phyloP scores from a whole-genome alignment of 1,140 invertebrate species.

The Cyclina sinensis region DNA sequence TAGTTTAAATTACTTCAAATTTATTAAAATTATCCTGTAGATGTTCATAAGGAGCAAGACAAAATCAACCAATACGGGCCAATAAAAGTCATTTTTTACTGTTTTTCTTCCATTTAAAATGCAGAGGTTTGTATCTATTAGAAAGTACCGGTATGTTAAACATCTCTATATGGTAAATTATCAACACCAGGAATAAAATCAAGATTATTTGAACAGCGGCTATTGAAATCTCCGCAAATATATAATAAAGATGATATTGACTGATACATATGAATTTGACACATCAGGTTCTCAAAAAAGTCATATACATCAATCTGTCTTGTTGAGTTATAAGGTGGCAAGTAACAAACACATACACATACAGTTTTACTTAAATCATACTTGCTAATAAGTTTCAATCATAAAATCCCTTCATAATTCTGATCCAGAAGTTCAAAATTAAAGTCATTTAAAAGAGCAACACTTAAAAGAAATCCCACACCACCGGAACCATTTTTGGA shows the following conservation, averaged over 20 bases:
- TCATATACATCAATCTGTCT: conserved; percentile 29
- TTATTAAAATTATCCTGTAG: background rate
- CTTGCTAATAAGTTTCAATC: background rate
- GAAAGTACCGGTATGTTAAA: conserved; percentile 24
- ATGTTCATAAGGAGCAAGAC: conserved; percentile 14
- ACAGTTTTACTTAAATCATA: background rate
- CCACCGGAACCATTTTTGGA: conserved; percentile 46
- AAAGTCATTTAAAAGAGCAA: too few species aligned
- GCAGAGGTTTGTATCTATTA: background rate
- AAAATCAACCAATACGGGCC: conserved; percentile 22
- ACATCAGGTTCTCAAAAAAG: conserved; percentile 36
- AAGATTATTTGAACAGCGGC: conserved; percentile 23
- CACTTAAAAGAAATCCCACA: conserved; percentile 34
- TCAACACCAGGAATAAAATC: conserved; percentile 35
- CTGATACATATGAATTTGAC: conserved; percentile 16
- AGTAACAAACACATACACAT: conserved; percentile 52
- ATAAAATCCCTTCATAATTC: conserved; percentile 19
- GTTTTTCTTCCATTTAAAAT: too few species aligned
- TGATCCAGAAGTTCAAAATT: conserved; percentile 46
- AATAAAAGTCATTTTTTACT: conserved; percentile 10
- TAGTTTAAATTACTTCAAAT: background rate
- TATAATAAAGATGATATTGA: conserved; percentile 20
- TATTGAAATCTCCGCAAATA: conserved; percentile 15
- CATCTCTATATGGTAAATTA: background rate
- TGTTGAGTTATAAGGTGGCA: conserved; percentile 45